phyloP scores from a whole-genome alignment of 2,888 invertebrate species.

The Caenorhabditis sp. region DNA sequence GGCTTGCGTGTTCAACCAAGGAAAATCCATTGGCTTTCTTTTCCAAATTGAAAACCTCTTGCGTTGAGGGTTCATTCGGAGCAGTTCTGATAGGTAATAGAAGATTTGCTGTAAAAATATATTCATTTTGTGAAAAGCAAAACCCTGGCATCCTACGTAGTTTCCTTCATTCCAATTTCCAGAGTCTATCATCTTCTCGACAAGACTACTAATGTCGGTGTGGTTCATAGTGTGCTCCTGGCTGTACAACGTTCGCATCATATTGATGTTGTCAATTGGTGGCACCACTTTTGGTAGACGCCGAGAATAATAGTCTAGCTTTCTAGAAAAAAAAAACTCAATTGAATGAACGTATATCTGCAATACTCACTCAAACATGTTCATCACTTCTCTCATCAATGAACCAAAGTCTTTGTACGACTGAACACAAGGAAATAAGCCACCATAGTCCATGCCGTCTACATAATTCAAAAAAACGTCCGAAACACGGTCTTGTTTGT shows the following conservation, averaged over 20 bases:
- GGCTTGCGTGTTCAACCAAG: background rate
- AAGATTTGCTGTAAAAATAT: slow-evolving; percentile 66
- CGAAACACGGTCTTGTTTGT: slow-evolving; percentile 15
- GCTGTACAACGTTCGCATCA: slow-evolving; percentile 46
- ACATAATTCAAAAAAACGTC: slow-evolving; percentile 6
- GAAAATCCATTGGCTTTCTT: background rate
- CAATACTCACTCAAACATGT: slow-evolving; percentile 31
- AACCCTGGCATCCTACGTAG: slow-evolving; percentile 28
- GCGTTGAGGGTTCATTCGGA: slow-evolving; percentile 19
- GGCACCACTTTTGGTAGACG: slow-evolving; percentile 42
- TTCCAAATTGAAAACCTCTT: background rate
- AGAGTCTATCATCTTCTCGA: slow-evolving; percentile 56
- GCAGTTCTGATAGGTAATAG: slow-evolving; percentile 48
- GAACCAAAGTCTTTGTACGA: slow-evolving; percentile 7
- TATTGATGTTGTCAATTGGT: slow-evolving; percentile 38
- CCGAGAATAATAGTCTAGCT: slow-evolving; percentile 21
- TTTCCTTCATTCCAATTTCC: slow-evolving; percentile 65
- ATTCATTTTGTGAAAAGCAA: too few species aligned
- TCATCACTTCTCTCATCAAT: slow-evolving; percentile 21
- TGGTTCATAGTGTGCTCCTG: slow-evolving; percentile 41
- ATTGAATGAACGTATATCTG: too few species aligned
- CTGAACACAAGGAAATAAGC: background rate
- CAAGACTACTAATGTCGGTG: slow-evolving; percentile 26
- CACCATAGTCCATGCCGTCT: background rate
- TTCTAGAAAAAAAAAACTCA: too few species aligned